These are phyloP conservation scores for Cathartes aura DNA, from an alignment of 2,113 vertebrate species.

Conservation along the genomic window DNA sequence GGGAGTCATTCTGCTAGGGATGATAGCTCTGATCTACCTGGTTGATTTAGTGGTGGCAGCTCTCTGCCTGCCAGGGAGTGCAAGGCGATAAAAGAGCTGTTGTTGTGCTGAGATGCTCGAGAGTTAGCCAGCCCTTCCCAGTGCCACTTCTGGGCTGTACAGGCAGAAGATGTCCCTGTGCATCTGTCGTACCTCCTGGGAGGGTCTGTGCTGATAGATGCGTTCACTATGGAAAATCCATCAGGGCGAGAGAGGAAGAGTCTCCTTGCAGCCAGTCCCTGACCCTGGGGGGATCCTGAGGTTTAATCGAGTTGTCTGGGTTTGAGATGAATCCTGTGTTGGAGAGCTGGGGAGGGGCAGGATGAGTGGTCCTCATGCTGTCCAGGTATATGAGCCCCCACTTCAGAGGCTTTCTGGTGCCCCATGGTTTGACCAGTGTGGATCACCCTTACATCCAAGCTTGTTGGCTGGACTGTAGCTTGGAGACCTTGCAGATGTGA, in stretches of 20 bases:
- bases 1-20: not conserved
- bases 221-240: not conserved
- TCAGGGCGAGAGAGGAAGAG: too few relatives aligned
- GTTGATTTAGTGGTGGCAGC: not conserved
- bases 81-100: not conserved
- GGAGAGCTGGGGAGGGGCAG: not conserved
- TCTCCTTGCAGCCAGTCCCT: not conserved
- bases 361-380: rapidly evolving
- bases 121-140: not conserved
- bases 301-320: too few relatives aligned
- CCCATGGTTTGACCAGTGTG: rapidly evolving
- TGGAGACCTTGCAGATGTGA: rapidly evolving
- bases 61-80: not conserved
- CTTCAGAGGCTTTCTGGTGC: not conserved
- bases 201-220: not conserved
- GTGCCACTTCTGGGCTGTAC: not conserved
- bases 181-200: rapidly evolving
- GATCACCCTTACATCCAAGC: not conserved
- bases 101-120: not conserved
- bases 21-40: not conserved
- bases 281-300: too few relatives aligned
- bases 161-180: not conserved
- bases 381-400: rapidly evolving
- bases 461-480: rapidly evolving
- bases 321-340: not conserved